These are phyloP conservation scores for Popillia japonica DNA, from an alignment of 1,140 invertebrate species.

Conservation along the genomic window DNA sequence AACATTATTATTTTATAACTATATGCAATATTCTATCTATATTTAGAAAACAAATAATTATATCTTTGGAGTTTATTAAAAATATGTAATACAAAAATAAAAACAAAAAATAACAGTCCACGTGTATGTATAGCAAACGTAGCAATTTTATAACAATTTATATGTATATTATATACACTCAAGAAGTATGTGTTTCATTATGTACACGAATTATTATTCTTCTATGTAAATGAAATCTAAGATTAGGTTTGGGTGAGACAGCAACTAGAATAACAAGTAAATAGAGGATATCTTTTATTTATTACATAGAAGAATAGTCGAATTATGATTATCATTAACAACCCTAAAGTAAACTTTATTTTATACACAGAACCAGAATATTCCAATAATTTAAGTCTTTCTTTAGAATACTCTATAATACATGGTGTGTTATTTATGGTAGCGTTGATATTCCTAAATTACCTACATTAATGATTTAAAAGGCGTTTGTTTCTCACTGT, in stretches of 20 bases:
- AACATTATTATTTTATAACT: slow-evolving; percentile 30
- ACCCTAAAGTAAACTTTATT: not conserved
- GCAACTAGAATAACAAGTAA: not conserved
- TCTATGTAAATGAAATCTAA: not conserved
- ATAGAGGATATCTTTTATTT: not conserved
- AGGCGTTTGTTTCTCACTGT: slow-evolving; percentile 51
- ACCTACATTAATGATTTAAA: too few species aligned
- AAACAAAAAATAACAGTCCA: slow-evolving; percentile 29
- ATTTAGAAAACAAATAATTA: slow-evolving; percentile 9
- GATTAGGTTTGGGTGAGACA: not conserved
- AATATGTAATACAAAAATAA: slow-evolving; percentile 14
- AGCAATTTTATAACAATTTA: slow-evolving; percentile 31
- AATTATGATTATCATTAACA: slow-evolving; percentile 24
- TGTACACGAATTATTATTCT: slow-evolving; percentile 30
- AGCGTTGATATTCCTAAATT: slow-evolving; percentile 6
- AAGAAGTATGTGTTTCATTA: slow-evolving; percentile 10
- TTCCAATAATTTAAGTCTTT: slow-evolving; percentile 14
- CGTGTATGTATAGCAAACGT: slow-evolving; percentile 22
- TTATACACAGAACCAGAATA: slow-evolving; percentile 20
- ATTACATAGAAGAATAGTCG: slow-evolving; percentile 27
- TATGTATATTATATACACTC: slow-evolving; percentile 31
- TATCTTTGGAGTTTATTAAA: slow-evolving; percentile 23
- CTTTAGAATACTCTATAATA: slow-evolving; percentile 17
- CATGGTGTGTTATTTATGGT: slow-evolving; percentile 24
- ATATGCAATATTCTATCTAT: slow-evolving; percentile 9